Evolutionary conservation across 1,140 invertebrate genomes (phyloP).

Genomic region (Sesamia nonagrioides): DNA sequence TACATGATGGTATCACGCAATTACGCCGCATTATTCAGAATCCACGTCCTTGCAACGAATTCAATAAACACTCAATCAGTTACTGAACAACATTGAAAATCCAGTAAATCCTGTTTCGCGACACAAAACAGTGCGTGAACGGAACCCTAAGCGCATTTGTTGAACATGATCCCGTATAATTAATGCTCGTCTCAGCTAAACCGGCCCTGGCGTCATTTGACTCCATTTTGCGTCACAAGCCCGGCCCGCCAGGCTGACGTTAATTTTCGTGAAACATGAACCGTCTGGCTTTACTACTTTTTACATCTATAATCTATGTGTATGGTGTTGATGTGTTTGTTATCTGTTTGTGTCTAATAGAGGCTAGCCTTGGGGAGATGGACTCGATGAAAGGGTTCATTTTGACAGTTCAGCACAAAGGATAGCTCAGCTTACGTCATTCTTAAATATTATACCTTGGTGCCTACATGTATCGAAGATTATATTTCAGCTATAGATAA

Average conservation of each 20-base stretch:
- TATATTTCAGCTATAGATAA: background rate
- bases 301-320: conserved; percentile 53
- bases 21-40: background rate
- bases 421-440: conserved; percentile 21
- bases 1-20: too few relatives aligned
- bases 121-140: conserved; percentile 48
- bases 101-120: conserved; percentile 45
- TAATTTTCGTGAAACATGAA: conserved; percentile 74
- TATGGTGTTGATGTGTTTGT: conserved; percentile 34
- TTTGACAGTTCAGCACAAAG: conserved; percentile 13
- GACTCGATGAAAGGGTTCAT: conserved; percentile 21
- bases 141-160: conserved; percentile 54
- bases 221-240: conserved; percentile 62
- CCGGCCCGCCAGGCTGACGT: conserved; percentile 60
- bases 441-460: background rate
- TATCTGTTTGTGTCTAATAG: conserved; percentile 18
- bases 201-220: conserved; percentile 62
- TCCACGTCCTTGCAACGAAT: background rate
- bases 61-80: conserved; percentile 16
- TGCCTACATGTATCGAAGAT: background rate
- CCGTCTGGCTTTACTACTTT: conserved; percentile 60
- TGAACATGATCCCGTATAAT: conserved; percentile 70
- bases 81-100: conserved; percentile 12
- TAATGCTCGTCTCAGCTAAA: conserved; percentile 69
- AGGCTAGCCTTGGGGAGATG: conserved; percentile 8